Conservation (phyloP, 2,888 invertebrate species). For the Tenthredo livida region DNA sequence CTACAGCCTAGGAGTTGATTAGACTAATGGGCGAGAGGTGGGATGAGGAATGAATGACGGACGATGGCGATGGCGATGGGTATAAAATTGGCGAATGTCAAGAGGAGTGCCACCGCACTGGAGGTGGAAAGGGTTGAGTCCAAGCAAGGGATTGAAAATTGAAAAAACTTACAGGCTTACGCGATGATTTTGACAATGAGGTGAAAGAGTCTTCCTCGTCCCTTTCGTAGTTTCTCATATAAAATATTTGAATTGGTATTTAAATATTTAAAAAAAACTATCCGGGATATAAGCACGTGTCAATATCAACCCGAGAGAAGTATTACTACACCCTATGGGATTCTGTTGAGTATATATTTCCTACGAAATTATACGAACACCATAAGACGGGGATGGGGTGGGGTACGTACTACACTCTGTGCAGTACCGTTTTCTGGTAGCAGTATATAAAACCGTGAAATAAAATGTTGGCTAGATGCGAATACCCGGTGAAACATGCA, state of each 20-base stretch:
- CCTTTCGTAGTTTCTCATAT: no score
- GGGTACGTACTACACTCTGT: neutral
- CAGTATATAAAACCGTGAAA: constrained; percentile 58
- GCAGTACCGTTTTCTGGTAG: constrained; percentile 10
- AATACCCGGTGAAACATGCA: constrained; percentile 69
- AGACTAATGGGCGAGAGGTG: constrained; percentile 34
- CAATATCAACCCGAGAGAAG: constrained; percentile 63
- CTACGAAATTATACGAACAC: neutral
- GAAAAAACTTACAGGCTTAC: neutral
- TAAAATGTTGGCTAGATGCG: constrained; percentile 67
- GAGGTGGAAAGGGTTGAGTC: neutral
- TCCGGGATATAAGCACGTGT: constrained; percentile 64
- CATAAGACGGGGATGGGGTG: neutral
- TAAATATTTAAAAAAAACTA: constrained; percentile 63
- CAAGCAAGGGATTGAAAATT: neutral
- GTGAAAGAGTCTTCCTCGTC: neutral
- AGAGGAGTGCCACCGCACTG: neutral
- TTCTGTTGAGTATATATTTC: constrained; percentile 52
- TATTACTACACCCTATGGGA: constrained; percentile 63
- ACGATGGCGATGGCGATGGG: constrained; percentile 9
- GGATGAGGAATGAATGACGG: constrained; percentile 18
- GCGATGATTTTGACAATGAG: neutral
- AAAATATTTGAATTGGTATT: constrained; percentile 21
- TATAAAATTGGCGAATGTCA: constrained; percentile 19
- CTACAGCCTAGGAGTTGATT: constrained; percentile 27